Evolutionary conservation across 2,888 invertebrate genomes (phyloP).

Genomic region (Aspidiotus rigidus): DNA sequence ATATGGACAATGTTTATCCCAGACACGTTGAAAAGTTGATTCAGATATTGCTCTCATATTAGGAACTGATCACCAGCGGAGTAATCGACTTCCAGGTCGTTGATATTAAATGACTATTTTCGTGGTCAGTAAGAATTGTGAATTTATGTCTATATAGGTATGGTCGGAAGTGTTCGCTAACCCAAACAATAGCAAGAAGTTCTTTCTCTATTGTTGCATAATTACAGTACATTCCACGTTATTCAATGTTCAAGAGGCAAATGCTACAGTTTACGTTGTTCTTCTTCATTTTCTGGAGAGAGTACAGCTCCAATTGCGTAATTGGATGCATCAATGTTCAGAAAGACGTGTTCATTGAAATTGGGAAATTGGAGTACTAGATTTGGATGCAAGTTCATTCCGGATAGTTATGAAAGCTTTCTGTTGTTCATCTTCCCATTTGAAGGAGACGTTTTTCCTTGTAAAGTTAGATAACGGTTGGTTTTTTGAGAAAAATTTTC

Average conservation of each 20-base stretch:
- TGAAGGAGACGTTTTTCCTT: background rate
- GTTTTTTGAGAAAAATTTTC: slow-evolving; percentile 33
- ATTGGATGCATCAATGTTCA: slow-evolving; percentile 39
- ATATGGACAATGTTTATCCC: too few species aligned
- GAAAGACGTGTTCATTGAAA: slow-evolving; percentile 24
- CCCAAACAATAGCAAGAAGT: slow-evolving; percentile 40
- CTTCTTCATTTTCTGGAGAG: slow-evolving; percentile 37
- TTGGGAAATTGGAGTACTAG: slow-evolving; percentile 34
- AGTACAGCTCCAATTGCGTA: slow-evolving; percentile 40
- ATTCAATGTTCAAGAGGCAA: slow-evolving; percentile 40
- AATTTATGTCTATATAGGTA: slow-evolving; percentile 37
- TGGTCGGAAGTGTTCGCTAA: slow-evolving; percentile 40
- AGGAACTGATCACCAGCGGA: slow-evolving; percentile 22
- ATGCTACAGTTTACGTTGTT: slow-evolving; percentile 39
- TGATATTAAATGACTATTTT: slow-evolving; percentile 16
- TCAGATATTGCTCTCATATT: too few species aligned
- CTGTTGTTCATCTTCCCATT: background rate
- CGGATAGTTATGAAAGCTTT: background rate
- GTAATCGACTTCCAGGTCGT: slow-evolving; percentile 6
- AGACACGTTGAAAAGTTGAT: too few species aligned
- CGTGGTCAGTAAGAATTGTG: slow-evolving; percentile 38
- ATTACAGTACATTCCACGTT: slow-evolving; percentile 39
- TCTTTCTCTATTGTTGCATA: slow-evolving; percentile 40
- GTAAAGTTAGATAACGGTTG: background rate
- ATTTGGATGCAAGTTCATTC: slow-evolving; percentile 17